Evolutionary conservation across 2,113 vertebrate species (phyloP), one percentile per base, ranked within the genome.

Genomic region (Leucosticte australis): DNA sequence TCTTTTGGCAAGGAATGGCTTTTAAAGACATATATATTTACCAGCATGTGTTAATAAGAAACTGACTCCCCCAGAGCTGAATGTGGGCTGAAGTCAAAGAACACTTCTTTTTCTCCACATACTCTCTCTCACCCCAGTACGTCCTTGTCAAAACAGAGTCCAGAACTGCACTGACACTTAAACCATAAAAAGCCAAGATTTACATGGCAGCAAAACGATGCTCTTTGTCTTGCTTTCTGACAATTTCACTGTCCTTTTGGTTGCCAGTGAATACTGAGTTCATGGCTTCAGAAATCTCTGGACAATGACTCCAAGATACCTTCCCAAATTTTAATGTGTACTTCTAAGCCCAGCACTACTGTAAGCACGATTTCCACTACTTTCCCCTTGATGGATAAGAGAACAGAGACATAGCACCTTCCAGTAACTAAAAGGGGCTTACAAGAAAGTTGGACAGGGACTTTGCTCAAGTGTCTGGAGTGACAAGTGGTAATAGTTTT

Each of bases 181-280:
- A 82, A 56, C 26, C 4, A 6, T 1, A n/a, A 24, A 28, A 71
- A 92, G 17, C 6, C 35, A 77, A 69, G 67, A 69, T 69, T 76
- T 39, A 37, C 4, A n/a, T 2, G 7, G 23, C 53, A 80, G 37
- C 28, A 86, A 76, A 88, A 73, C 0, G 0, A 71, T 27, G 30
- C 24, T 8, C 7, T 20, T 16, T 19, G 6, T 44, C 30, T 68
- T 63, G 16, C 39, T 52, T n/a, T 64, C 21, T 52, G 11, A 52
- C 35, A 83, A 39, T 39, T 59, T 39, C 41, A 37, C 10, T 53
- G 44, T 37, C 11, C 46, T 50, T 82, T 47, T 55, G 46, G 12
- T n/a, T 69, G 15, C 41, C 46, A 50, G 19, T 10, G 31, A 33
- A 62, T 65, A 87, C 19, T 15, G n/a, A 77, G 24, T 27, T 83